These are phyloP conservation scores for Holothuria scabra DNA, from an alignment of 53 echinoderm and acorn worm species.

Conservation along the genomic window DNA sequence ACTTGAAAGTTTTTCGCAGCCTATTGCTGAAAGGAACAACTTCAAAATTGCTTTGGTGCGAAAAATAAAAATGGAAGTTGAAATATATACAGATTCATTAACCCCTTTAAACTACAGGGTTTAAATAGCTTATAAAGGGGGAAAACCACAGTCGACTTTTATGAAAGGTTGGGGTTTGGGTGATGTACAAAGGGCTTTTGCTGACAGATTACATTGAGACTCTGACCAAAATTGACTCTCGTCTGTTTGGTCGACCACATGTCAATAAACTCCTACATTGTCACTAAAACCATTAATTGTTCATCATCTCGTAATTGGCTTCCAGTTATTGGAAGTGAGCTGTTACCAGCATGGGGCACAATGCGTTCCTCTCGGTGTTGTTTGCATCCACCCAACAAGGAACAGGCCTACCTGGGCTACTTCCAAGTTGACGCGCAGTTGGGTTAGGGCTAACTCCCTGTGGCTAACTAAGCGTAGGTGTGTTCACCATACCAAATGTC, in stretches of 20 bases:
- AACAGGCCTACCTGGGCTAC: slow-evolving; percentile 2
- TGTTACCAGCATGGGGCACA: slow-evolving; percentile 15
- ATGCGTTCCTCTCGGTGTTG: neutral
- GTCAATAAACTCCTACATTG: neutral
- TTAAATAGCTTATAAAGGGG: too few species aligned
- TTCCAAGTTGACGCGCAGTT: slow-evolving; percentile 21
- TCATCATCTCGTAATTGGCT: neutral
- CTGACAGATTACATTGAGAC: too few species aligned
- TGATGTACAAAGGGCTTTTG: too few species aligned
- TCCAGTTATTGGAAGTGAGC: slow-evolving; percentile 11
- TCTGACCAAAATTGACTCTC: too few species aligned
- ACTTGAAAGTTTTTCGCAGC: too few species aligned
- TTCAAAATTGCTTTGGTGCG: too few species aligned
- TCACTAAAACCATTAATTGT: slow-evolving; percentile 16
- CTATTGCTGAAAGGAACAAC: too few species aligned
- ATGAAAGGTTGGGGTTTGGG: too few species aligned
- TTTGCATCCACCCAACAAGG: slow-evolving; percentile 1
- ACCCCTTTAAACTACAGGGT: too few species aligned
- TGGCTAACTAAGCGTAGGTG: slow-evolving; percentile 24
- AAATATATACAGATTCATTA: too few species aligned
- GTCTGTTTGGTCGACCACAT: slow-evolving; percentile 12
- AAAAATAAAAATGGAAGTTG: too few species aligned
- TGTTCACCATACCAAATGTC: neutral
- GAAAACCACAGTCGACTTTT: too few species aligned
- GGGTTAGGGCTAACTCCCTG: slow-evolving; percentile 4